Conservation (phyloP, 2,888 invertebrate genomes). For the Acanthococcus lagerstroemiae region DNA sequence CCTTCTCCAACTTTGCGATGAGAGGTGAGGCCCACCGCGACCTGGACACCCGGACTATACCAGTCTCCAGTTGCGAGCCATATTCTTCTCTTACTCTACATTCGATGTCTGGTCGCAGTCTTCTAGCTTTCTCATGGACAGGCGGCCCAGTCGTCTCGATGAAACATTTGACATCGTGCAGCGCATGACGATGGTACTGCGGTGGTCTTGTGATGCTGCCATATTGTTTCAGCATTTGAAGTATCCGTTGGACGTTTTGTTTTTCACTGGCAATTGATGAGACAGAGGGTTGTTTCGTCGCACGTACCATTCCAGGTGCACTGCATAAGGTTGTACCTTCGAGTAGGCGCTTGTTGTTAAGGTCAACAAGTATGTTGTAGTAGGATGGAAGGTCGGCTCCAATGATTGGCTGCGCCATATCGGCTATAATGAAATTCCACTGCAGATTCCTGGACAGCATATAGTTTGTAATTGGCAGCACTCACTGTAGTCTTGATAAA, state of each 20-base stretch:
- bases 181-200: background rate
- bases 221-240: background rate
- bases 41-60: background rate
- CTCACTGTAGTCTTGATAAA: no score
- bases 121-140: background rate
- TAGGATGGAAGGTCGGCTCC: no score
- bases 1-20: background rate
- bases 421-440: no score
- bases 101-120: background rate
- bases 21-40: background rate
- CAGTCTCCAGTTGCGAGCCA: background rate
- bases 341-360: background rate
- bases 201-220: background rate
- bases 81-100: background rate
- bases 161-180: background rate
- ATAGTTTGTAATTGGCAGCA: no score
- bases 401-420: no score
- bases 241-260: background rate
- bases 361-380: no score
- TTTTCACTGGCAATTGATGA: background rate
- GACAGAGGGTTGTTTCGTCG: background rate
- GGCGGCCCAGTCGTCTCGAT: background rate
- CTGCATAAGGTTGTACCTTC: background rate
- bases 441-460: no score
- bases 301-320: background rate